Percentiles rank a stretch among this genome's conserved stretches.
Conservation (phyloP, 1,140 invertebrate species). For the Drosophila leontia region DNA sequence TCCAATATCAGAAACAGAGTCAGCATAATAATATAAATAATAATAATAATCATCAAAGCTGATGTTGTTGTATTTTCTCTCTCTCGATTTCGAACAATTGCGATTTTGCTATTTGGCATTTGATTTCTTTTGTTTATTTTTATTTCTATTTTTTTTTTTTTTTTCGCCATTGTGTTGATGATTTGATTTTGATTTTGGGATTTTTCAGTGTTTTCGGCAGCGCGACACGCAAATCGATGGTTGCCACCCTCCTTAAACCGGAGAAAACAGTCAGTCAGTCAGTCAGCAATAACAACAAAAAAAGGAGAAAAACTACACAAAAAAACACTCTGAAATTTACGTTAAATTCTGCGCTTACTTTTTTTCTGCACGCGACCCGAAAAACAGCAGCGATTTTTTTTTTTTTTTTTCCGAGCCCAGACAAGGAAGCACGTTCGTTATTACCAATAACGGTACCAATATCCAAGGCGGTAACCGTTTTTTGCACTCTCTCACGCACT, state of each 20-base stretch:
- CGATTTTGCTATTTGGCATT: slow-evolving; percentile 60
- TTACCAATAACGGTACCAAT: slow-evolving; percentile 20
- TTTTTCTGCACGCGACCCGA: slow-evolving; percentile 70
- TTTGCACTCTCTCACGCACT: slow-evolving; percentile 9
- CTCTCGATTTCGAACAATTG: slow-evolving; percentile 20
- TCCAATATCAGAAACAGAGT: slow-evolving; percentile 15
- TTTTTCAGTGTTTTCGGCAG: slow-evolving; percentile 41
- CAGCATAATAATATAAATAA: slow-evolving; percentile 31
- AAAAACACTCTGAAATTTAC: slow-evolving; percentile 49
- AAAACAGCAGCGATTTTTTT: slow-evolving; percentile 25
- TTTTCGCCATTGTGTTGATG: slow-evolving; percentile 12
- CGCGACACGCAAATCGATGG: slow-evolving; percentile 81
- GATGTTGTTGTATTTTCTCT: neutral
- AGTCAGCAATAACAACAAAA: slow-evolving; percentile 6
- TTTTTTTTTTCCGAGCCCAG: slow-evolving; percentile 32
- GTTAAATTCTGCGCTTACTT: slow-evolving; percentile 74
- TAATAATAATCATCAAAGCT: slow-evolving; percentile 28
- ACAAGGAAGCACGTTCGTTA: slow-evolving; percentile 76
- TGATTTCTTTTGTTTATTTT: slow-evolving; percentile 62
- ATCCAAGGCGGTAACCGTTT: slow-evolving; percentile 57
- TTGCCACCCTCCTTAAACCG: slow-evolving; percentile 67
- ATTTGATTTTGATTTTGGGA: slow-evolving; percentile 41
- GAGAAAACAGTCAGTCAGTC: slow-evolving; percentile 33
- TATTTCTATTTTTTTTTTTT: neutral
- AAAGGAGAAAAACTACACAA: slow-evolving; percentile 24